Evolutionary conservation across 2,888 invertebrate species (phyloP), one percentile per base, ranked within the genome.

Genomic region (Melinaea menophilus): DNA sequence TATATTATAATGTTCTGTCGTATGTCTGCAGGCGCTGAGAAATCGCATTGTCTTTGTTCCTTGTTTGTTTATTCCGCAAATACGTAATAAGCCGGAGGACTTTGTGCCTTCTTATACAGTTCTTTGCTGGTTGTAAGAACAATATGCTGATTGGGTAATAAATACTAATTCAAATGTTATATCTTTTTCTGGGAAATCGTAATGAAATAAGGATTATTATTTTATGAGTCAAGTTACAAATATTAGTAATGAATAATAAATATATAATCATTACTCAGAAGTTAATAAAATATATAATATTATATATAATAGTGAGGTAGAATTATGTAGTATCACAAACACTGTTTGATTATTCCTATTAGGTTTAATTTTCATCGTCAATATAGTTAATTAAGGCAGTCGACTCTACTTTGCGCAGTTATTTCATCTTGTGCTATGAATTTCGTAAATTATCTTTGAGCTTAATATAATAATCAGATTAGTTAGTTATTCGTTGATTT

Each of bases 371-470:
- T 64, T 61, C 63, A 45, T 56, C 63, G 46, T 61, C 59, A 69
- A 63, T 67, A 62, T 55, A 58, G 58, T 60, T 64, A 70, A 69
- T 69, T 70, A 67, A 56, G 58, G 55, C 22, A 56, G 58, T 56
- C 56, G 62, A 13, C 22, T 48, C 13, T n/a, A 22, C 51, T 51
- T 9, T 31, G 51, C 22, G 41, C 9, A 41, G 9, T 41, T 41
- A 31, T 51, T 51, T 11, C 51, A 11, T 11, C 51, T 31, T 31
- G 3, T 51, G 51, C 22, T 51, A 31, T 51, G 31, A 51, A 51
- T 22, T 11, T 57, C 63, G 45, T 54, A 51, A 51, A 35, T 51
- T 59, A 41, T 59, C 37, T 51, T 59, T 46, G 41, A 7, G 11
- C 11, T 41, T 22, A 22, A 5, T 41, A 41, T 9, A 41, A 5